Percentiles rank a stretch among this genome's conserved stretches.
Conservation (phyloP, 2,113 vertebrate genomes). For the Noctilio leporinus region DNA sequence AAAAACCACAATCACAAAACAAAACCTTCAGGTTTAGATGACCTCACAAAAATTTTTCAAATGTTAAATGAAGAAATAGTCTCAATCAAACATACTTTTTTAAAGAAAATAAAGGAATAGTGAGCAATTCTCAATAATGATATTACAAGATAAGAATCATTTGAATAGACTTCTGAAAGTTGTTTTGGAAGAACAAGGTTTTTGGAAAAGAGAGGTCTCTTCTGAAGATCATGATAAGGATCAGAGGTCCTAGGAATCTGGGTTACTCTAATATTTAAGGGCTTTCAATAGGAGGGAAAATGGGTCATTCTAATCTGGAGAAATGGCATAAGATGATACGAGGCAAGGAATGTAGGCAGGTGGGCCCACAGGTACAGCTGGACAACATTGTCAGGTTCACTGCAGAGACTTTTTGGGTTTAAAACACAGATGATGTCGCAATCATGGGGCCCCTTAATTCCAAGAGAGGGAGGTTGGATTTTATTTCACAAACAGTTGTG, state of each 20-base stretch:
- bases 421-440: not conserved
- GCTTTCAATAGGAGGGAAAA: not conserved
- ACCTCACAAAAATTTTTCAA: not conserved
- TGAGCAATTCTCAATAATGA: not conserved
- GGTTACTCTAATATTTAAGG: not conserved
- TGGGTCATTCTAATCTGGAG: not conserved
- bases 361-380: not conserved
- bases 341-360: not conserved
- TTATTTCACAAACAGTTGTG: not conserved
- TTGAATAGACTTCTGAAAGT: not conserved
- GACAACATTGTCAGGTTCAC: not conserved
- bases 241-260: not conserved
- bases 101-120: not conserved
- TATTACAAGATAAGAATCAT: not conserved
- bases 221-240: not conserved
- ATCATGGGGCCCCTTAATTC: not conserved
- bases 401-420: not conserved
- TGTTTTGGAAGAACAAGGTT: not conserved
- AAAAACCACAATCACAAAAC: not conserved
- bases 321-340: not conserved
- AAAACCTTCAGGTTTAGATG: not conserved
- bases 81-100: not conserved
- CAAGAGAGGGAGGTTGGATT: not conserved
- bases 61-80: not conserved
- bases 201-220: not conserved